Conservation (phyloP, 2,888 invertebrate species). For the Drosophila formosana region DNA sequence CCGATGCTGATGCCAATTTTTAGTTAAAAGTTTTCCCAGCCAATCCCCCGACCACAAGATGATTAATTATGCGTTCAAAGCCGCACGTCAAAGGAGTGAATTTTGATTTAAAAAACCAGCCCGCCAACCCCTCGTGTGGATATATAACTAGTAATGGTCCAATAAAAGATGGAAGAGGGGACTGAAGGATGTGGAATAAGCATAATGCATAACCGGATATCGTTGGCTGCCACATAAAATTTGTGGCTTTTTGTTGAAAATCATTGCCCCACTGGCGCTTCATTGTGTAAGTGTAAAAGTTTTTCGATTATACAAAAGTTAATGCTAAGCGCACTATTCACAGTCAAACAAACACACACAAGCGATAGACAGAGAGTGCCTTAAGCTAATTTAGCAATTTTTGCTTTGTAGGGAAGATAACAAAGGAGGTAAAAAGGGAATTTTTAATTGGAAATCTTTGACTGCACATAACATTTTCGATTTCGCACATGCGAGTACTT, state of each 20-base stretch:
- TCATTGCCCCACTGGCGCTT: constrained; percentile 56
- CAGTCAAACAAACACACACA: constrained; percentile 10
- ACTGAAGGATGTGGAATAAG: constrained; percentile 1
- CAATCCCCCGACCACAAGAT: constrained; percentile 45
- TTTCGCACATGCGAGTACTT: constrained; percentile 17
- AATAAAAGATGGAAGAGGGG: neutral
- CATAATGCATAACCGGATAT: constrained; percentile 44
- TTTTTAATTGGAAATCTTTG: constrained; percentile 79
- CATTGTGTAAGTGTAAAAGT: constrained; percentile 64
- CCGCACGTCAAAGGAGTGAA: constrained; percentile 69
- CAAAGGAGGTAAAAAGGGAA: constrained; percentile 35
- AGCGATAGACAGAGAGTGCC: constrained; percentile 37
- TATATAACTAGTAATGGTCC: constrained; percentile 25
- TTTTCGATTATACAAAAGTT: constrained; percentile 74
- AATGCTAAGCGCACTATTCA: constrained; percentile 37
- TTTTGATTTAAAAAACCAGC: constrained; percentile 47
- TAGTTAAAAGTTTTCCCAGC: constrained; percentile 50
- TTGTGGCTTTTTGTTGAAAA: constrained; percentile 55
- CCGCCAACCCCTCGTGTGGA: neutral
- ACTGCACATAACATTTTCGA: constrained; percentile 50
- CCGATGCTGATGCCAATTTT: constrained; percentile 68
- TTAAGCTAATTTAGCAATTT: constrained; percentile 71
- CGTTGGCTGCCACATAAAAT: constrained; percentile 57
- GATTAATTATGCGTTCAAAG: constrained; percentile 69
- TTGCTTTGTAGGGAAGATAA: constrained; percentile 47